Conservation (phyloP, 1,140 invertebrate species). For the Oryctes rhinoceros region DNA sequence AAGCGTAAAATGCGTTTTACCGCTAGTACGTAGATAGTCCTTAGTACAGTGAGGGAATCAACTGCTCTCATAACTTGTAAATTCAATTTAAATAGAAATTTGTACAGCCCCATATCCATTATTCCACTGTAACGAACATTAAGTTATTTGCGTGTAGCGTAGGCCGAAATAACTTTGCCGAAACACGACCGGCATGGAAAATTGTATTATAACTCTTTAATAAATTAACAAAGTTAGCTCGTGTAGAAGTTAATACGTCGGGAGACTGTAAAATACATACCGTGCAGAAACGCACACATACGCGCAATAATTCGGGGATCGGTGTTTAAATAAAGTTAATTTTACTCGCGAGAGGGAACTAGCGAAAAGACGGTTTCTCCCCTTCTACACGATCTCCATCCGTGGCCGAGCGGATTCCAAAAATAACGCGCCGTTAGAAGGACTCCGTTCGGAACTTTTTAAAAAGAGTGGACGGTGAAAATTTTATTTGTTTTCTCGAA, state of each 20-base stretch:
- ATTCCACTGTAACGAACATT: conserved; percentile 1
- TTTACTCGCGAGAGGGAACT: conserved; percentile 13
- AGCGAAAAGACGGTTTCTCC: not conserved
- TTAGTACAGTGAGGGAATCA: too few species aligned
- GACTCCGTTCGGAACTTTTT: not conserved
- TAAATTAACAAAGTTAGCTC: conserved; percentile 20
- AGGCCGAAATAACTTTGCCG: not conserved
- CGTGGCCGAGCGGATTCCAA: not conserved
- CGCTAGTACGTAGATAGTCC: too few species aligned
- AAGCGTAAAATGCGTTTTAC: too few species aligned
- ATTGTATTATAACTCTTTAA: conserved; percentile 27
- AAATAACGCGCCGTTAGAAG: not conserved
- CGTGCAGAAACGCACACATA: not conserved
- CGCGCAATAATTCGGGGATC: conserved; percentile 3
- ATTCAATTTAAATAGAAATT: not conserved
- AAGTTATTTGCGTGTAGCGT: conserved; percentile 4
- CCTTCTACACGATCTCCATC: not conserved
- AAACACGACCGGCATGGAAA: conserved; percentile 1
- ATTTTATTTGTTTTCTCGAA: conserved; percentile 20
- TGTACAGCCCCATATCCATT: not conserved
- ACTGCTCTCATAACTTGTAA: not conserved
- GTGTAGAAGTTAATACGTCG: not conserved
- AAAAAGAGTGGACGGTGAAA: conserved; percentile 1
- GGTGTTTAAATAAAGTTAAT: conserved; percentile 3
- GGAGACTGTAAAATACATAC: not conserved